These are phyloP conservation scores for Tholera decimalis DNA, from an alignment of 2,888 invertebrate species.

Conservation along the genomic window DNA sequence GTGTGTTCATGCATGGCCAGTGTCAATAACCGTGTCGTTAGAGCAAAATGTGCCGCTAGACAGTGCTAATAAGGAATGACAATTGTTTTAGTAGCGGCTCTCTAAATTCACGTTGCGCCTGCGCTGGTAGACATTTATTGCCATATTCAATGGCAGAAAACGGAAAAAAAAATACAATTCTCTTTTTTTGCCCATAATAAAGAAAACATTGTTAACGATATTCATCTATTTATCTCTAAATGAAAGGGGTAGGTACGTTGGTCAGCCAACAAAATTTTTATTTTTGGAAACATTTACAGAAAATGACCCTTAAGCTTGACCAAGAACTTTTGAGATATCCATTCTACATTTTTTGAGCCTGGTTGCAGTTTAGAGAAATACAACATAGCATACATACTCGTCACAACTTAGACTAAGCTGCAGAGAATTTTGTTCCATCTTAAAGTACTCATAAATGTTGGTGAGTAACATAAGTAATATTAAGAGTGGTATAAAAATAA, in stretches of 20 bases:
- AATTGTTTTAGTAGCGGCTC: conserved; percentile 80
- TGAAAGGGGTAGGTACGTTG: too few species aligned
- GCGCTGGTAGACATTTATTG: conserved; percentile 33
- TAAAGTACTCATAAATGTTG: neutral
- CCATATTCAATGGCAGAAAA: conserved; percentile 21
- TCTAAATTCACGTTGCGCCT: conserved; percentile 77
- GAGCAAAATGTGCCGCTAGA: conserved; percentile 76
- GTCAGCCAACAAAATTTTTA: too few species aligned
- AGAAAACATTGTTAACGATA: too few species aligned
- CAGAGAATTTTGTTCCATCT: neutral
- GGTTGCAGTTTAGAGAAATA: conserved; percentile 82
- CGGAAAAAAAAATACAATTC: neutral
- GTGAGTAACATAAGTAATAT: neutral
- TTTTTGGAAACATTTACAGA: too few species aligned
- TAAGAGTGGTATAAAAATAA: neutral
- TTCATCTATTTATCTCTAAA: too few species aligned
- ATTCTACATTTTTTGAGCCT: too few species aligned
- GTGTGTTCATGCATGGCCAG: conserved; percentile 43
- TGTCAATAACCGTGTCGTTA: conserved; percentile 67
- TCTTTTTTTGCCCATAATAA: too few species aligned
- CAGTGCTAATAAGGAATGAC: conserved; percentile 83
- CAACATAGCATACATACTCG: conserved; percentile 72
- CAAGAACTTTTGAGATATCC: too few species aligned
- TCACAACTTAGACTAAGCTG: conserved; percentile 3
- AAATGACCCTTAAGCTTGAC: too few species aligned